These are phyloP conservation scores for Notoglanidium macrostoma DNA, from an alignment of 2,797 vertebrate genomes.

Conservation along the genomic window DNA sequence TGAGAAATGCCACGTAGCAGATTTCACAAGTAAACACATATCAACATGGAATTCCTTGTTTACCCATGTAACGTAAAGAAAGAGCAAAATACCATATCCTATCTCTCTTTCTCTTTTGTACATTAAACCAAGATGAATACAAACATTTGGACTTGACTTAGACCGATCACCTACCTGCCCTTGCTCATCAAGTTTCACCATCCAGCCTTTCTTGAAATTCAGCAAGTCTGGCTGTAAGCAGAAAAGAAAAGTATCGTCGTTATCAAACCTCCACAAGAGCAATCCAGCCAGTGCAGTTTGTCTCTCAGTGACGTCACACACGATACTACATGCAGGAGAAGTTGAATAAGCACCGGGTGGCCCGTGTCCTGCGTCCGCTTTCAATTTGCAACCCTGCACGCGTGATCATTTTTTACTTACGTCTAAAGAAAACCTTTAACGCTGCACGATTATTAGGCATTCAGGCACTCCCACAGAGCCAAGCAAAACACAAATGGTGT, in stretches of 20 bases:
- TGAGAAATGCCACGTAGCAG: not conserved
- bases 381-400: not conserved
- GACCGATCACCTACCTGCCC: slow-evolving; percentile 67
- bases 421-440: not conserved
- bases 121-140: not conserved
- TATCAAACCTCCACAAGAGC: not conserved
- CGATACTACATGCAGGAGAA: slow-evolving; percentile 39
- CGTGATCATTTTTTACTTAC: not conserved
- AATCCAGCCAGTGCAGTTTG: not conserved
- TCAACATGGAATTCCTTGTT: not conserved
- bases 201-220: slow-evolving; percentile 86
- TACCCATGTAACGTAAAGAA: not conserved
- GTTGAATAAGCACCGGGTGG: slow-evolving; percentile 1
- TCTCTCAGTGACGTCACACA: slow-evolving; percentile 29
- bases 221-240: slow-evolving; percentile 77
- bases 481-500: not conserved
- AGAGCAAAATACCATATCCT: not conserved
- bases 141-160: no score
- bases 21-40: not conserved
- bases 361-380: not conserved
- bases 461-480: not conserved
- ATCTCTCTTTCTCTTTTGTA: not conserved
- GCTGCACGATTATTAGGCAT: not conserved
- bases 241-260: slow-evolving; percentile 20
- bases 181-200: slow-evolving; percentile 82